Base-by-base conservation (phyloP, 1,140 invertebrate genomes). In the Apis cerana region DNA sequence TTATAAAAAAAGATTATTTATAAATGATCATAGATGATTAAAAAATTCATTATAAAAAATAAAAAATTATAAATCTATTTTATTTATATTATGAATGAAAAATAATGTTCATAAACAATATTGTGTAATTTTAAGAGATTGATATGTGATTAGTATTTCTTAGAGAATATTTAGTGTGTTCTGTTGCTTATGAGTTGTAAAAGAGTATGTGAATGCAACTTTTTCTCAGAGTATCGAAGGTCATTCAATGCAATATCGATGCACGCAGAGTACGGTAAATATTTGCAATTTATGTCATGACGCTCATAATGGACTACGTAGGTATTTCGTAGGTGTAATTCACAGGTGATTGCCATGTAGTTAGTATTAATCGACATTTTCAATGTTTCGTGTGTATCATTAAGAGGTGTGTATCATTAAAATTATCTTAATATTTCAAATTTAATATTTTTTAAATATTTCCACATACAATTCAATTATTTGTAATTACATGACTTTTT, bases 301-400 rank as follows among this genome's bases (percentile, higher is more conserved):
- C 65, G 52, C 21, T 71, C 23, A 59, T 74, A 88, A 82, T 88
- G 80, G 33, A 85, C 64, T 23, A 82, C 64, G 86, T 88, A 88
- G 87, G 86, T 64, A 88, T 83, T 85, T 85, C 68, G 80, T 88
- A 71, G 87, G 87, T 80, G 87, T 83, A 84, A 83, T 81, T 88
- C 84, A 81, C 87, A 88, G 86, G 87, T 88, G 86, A 80, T 85
- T 64, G 75, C n/a, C 52, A 59, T 65, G 58, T 54, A 59, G 71
- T 77, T 50, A 56, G 43, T 17, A 62, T 67, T 61, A 43, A 59
- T 67, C 48, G 27, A 43, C 74, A 54, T 76, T 62, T 82, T 81
- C 52, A 23, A 58, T 75, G 33, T 23, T 56, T 33, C 43, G 12
- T 33, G n/a, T 17, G 50, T 65, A 8, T 65, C 27, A 17, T 81